Conservation (phyloP, 2,888 invertebrate genomes). For the Platycheirus albimanus region DNA sequence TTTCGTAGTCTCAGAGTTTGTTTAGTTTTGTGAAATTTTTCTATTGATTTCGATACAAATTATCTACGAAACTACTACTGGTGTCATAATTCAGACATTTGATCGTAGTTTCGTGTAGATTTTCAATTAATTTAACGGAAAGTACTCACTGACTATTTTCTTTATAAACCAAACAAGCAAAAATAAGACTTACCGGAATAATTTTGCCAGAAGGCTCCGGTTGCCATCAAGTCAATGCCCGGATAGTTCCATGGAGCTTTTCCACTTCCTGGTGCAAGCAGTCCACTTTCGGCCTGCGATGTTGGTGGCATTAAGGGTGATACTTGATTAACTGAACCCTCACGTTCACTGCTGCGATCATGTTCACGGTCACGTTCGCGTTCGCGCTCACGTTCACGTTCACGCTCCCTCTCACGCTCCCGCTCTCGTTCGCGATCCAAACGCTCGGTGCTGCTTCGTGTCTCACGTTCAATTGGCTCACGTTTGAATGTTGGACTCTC, state of each 20-base stretch:
- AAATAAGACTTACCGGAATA: conserved; percentile 89
- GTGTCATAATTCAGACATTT: no score
- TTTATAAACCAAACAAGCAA: no score
- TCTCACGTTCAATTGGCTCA: conserved; percentile 77
- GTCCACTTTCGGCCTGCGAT: conserved; percentile 81
- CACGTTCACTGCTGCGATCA: conserved; percentile 78
- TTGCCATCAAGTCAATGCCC: conserved; percentile 91
- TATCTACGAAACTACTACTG: no score
- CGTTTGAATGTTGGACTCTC: conserved; percentile 81
- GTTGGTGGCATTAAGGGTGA: conserved; percentile 81
- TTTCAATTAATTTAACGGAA: no score
- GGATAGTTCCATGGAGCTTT: conserved; percentile 87
- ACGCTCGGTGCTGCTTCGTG: conserved; percentile 77
- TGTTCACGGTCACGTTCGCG: conserved; percentile 77
- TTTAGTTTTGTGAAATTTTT: no score
- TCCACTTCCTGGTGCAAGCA: conserved; percentile 81
- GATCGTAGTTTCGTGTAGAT: no score
- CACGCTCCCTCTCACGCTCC: conserved; percentile 75
- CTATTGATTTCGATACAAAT: no score
- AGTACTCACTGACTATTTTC: no score
- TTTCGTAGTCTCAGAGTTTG: no score
- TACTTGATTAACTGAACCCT: conserved; percentile 79
- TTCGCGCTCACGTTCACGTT: conserved; percentile 77
- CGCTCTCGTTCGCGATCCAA: conserved; percentile 77
- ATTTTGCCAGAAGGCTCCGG: conserved; percentile 95